These are phyloP conservation scores for Beaufortia kweichowensis DNA, from an alignment of 2,113 vertebrate genomes.

Conservation along the genomic window DNA sequence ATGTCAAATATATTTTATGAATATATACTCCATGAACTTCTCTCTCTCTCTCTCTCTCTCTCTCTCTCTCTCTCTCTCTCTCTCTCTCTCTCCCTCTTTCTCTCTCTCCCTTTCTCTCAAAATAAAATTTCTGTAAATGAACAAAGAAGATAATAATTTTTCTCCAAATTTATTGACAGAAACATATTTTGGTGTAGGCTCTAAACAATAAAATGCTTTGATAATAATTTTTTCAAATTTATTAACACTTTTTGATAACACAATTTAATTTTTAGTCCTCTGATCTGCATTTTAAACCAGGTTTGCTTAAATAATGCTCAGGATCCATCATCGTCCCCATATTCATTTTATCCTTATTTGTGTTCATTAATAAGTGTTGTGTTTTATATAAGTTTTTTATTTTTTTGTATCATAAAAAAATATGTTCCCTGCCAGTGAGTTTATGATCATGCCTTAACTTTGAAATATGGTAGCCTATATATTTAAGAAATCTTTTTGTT, in stretches of 20 bases:
- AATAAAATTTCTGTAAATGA: no score
- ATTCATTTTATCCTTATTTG: not conserved
- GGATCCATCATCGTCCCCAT: constrained; percentile 22
- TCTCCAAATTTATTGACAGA: not conserved
- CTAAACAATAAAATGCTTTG: no score
- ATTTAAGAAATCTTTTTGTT: not conserved
- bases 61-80: no score
- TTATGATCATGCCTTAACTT: constrained; percentile 34
- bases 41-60: no score
- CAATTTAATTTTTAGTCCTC: no score
- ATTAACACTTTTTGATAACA: no score
- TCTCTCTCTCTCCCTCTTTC: no score
- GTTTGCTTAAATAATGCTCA: constrained; percentile 26
- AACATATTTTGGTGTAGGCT: not conserved
- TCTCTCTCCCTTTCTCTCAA: no score
- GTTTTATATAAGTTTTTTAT: not conserved
- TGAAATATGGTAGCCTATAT: not conserved
- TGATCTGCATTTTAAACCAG: not conserved
- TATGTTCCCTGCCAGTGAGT: not conserved
- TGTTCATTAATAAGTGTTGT: not conserved
- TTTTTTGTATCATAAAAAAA: not conserved
- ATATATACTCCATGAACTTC: no score
- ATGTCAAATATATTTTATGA: not conserved
- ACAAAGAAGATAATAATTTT: no score
- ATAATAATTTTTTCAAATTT: no score